These are phyloP conservation scores for Hippocampus guttulatus DNA, from an alignment of 2,113 vertebrate genomes.

Conservation along the genomic window DNA sequence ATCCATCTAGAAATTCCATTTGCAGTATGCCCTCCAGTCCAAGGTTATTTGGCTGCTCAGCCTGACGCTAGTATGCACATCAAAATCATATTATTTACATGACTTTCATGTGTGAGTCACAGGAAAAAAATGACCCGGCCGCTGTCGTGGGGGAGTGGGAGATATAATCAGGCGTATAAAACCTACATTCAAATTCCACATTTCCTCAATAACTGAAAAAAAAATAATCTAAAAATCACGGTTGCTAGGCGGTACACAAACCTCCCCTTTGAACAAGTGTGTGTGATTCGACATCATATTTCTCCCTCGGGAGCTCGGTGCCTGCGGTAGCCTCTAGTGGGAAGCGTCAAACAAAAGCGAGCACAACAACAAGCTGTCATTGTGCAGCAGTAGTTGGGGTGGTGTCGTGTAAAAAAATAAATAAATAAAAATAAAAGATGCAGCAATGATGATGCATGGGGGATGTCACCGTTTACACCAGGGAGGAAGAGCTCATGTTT, in stretches of 20 bases:
- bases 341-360: neutral
- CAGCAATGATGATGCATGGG: neutral
- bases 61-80: conserved; percentile 13
- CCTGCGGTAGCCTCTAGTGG: neutral
- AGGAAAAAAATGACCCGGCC: conserved; percentile 43
- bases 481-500: neutral
- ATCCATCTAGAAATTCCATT: conserved; percentile 9
- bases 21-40: neutral
- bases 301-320: neutral
- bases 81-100: conserved; percentile 23
- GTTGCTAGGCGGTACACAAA: neutral
- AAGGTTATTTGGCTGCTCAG: conserved; percentile 27
- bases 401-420: neutral
- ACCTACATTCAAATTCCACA: conserved; percentile 18
- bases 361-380: neutral
- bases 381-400: neutral
- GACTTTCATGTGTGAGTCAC: conserved; percentile 15
- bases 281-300: neutral
- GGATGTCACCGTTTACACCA: neutral
- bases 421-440: neutral
- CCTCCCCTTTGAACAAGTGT: neutral
- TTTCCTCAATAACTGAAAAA: neutral
- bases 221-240: neutral
- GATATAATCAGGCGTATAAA: conserved; percentile 50
- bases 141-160: conserved; percentile 42